Conservation (phyloP, 2,113 vertebrate species). For the Natator depressus region DNA sequence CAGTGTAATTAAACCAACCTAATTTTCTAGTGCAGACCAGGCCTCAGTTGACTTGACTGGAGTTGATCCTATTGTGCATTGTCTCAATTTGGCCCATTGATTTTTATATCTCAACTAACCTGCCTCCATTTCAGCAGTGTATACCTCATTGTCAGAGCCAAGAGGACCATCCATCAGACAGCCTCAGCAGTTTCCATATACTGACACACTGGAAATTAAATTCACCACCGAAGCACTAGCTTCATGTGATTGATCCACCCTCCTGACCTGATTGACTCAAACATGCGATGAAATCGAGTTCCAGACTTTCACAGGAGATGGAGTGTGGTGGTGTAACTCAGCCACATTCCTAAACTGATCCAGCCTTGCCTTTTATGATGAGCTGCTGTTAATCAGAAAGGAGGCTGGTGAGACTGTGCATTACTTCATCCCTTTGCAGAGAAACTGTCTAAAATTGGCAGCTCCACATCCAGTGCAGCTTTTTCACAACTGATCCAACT, state of each 20-base stretch:
- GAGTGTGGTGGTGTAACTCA: not conserved
- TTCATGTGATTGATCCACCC: not conserved
- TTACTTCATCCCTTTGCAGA: not conserved
- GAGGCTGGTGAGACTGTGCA: not conserved
- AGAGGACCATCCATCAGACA: not conserved
- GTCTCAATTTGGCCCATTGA: not conserved
- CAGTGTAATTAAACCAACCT: not conserved
- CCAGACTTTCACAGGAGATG: not conserved
- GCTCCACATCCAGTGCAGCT: not conserved
- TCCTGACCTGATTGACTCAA: not conserved
- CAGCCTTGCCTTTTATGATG: not conserved
- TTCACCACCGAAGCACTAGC: not conserved
- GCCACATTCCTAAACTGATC: not conserved
- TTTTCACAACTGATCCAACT: not conserved
- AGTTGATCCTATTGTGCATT: not conserved
- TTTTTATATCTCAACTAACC: not conserved
- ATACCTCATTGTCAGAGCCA: not conserved
- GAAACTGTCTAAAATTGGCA: not conserved
- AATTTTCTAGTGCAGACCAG: not conserved
- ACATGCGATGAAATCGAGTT: not conserved
- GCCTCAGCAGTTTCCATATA: not conserved
- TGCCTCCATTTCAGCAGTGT: not conserved
- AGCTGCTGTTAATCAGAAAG: not conserved
- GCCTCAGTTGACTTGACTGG: not conserved
- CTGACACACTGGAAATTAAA: not conserved